Evolutionary conservation across 2,797 vertebrate genomes (phyloP).

Genomic region (Urophycis tenuis): DNA sequence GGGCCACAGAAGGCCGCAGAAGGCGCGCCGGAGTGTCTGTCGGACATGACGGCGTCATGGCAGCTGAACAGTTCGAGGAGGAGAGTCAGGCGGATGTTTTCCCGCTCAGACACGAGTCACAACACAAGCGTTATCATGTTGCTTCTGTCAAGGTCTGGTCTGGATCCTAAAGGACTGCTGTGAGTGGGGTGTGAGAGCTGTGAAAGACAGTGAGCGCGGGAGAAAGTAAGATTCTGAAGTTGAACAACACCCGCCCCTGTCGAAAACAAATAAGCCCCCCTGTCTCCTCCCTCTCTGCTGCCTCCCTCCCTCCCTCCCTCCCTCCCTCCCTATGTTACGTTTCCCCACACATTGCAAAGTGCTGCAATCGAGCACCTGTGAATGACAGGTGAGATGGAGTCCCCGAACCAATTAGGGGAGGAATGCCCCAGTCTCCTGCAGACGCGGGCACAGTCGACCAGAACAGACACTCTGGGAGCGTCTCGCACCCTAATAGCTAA

Average conservation of each 20-base stretch:
- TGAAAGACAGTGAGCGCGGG: not conserved
- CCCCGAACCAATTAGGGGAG: not conserved
- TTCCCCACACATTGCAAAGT: not conserved
- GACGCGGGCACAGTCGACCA: not conserved
- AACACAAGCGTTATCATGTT: not conserved
- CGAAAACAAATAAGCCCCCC: too few species aligned
- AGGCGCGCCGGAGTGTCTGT: not conserved
- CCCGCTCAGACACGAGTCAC: not conserved
- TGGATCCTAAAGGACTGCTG: not conserved
- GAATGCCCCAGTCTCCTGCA: not conserved
- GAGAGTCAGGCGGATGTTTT: not conserved
- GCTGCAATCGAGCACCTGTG: not conserved
- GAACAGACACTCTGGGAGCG: not conserved
- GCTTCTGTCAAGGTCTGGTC: not conserved
- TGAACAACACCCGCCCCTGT: not conserved
- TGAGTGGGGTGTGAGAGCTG: not conserved
- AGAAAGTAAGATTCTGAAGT: not conserved
- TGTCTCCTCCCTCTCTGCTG: not conserved
- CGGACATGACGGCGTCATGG: not conserved
- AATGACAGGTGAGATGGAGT: not conserved
- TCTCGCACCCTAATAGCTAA: not conserved
- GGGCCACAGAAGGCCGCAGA: not conserved
- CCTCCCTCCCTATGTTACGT: not conserved
- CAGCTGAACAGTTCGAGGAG: not conserved
- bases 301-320: not conserved